Evolutionary conservation across 2,888 invertebrate genomes (phyloP).

Genomic region (Nomada goodeniana): DNA sequence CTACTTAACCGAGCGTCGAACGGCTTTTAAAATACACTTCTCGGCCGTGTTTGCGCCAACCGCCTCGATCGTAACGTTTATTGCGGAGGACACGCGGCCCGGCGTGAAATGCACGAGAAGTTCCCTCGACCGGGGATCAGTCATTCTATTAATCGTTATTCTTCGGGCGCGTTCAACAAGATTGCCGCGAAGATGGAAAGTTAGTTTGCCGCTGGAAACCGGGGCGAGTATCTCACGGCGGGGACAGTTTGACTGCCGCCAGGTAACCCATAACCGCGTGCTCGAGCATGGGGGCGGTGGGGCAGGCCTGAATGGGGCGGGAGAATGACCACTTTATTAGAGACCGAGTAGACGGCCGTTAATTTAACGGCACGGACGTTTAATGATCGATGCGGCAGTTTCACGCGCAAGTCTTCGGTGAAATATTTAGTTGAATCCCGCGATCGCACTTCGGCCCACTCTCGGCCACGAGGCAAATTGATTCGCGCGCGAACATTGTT

Average conservation of each 20-base stretch:
- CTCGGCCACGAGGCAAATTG: no score
- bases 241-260: neutral
- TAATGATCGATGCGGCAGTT: constrained; percentile 79
- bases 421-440: constrained; percentile 5
- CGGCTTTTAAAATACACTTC: constrained; percentile 36
- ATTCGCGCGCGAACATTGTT: neutral
- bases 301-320: constrained; percentile 23
- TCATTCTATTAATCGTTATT: neutral
- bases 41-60: constrained; percentile 9
- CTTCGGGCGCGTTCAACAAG: neutral
- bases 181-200: neutral
- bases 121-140: neutral
- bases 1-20: constrained; percentile 15
- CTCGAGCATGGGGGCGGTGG: constrained; percentile 1
- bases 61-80: constrained; percentile 3
- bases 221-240: neutral
- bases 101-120: neutral
- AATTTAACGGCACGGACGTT: constrained; percentile 78
- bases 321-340: constrained; percentile 77
- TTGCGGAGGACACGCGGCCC: neutral
- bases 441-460: no score
- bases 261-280: neutral
- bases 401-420: constrained; percentile 60
- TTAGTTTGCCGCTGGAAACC: neutral
- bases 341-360: constrained; percentile 73